Percentiles rank a stretch among this genome's conserved stretches.
These are phyloP conservation scores for Formica exsecta DNA, from an alignment of 1,140 invertebrate genomes.

Conservation along the genomic window DNA sequence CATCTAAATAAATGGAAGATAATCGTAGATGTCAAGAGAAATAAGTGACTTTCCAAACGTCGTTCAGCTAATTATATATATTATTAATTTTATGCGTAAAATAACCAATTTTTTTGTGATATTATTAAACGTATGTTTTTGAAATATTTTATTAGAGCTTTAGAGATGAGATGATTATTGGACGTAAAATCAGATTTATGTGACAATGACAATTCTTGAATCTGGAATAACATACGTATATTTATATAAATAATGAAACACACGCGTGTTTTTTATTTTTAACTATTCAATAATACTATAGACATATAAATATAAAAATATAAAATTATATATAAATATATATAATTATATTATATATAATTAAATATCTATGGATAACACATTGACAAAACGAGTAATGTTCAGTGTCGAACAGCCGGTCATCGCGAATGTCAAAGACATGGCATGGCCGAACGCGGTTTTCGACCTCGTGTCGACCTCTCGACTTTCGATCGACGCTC, in stretches of 20 bases:
- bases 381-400: neutral
- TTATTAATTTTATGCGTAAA: neutral
- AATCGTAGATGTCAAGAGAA: no score
- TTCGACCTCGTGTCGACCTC: slow-evolving; percentile 58
- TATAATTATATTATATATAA: no score
- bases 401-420: neutral
- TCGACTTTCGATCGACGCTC: slow-evolving; percentile 60
- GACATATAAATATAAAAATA: no score
- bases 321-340: no score
- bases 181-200: neutral
- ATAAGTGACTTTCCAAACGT: no score
- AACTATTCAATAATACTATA: neutral
- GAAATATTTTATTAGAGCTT: neutral
- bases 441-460: slow-evolving; percentile 7
- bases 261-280: neutral
- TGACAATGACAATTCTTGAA: neutral
- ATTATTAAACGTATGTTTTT: neutral
- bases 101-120: neutral
- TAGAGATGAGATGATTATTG: neutral
- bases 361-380: neutral
- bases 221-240: neutral
- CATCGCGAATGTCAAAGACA: slow-evolving; percentile 39
- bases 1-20: neutral
- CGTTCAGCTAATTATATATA: neutral
- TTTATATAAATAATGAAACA: slow-evolving; percentile 1